These are phyloP conservation scores for Plectrocnemia conspersa DNA, from an alignment of 1,140 invertebrate genomes.

Conservation along the genomic window DNA sequence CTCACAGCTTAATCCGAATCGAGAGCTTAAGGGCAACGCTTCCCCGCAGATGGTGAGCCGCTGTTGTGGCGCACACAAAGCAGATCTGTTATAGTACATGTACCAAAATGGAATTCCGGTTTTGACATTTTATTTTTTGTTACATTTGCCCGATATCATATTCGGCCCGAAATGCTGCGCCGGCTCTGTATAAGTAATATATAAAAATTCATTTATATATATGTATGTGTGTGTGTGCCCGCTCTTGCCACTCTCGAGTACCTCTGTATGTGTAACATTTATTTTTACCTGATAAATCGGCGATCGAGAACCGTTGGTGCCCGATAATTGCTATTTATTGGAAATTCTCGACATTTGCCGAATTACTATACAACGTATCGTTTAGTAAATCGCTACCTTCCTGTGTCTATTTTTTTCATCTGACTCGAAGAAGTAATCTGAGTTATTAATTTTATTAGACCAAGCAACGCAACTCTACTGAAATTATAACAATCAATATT, in stretches of 20 bases:
- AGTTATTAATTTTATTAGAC: too few species aligned
- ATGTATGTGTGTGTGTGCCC: conserved; percentile 1
- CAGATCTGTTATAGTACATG: not conserved
- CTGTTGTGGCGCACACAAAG: not conserved
- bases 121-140: conserved; percentile 35
- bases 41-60: not conserved
- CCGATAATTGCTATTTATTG: too few species aligned
- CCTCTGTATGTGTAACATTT: conserved; percentile 20
- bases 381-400: too few species aligned
- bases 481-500: too few species aligned
- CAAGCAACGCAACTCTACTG: too few species aligned
- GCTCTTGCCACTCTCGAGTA: conserved; percentile 3
- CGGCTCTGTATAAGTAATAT: not conserved
- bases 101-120: conserved; percentile 33
- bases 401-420: too few species aligned
- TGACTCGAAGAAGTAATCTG: too few species aligned
- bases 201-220: conserved; percentile 4
- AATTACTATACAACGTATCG: too few species aligned
- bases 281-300: conserved; percentile 16
- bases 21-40: not conserved
- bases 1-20: too few species aligned
- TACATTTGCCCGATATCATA: conserved; percentile 32
- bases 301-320: conserved; percentile 16
- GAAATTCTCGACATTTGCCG: too few species aligned
- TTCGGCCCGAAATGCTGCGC: conserved; percentile 19